Conservation (phyloP, 2,113 vertebrate genomes). For the Chlorocebus sabaeus region DNA sequence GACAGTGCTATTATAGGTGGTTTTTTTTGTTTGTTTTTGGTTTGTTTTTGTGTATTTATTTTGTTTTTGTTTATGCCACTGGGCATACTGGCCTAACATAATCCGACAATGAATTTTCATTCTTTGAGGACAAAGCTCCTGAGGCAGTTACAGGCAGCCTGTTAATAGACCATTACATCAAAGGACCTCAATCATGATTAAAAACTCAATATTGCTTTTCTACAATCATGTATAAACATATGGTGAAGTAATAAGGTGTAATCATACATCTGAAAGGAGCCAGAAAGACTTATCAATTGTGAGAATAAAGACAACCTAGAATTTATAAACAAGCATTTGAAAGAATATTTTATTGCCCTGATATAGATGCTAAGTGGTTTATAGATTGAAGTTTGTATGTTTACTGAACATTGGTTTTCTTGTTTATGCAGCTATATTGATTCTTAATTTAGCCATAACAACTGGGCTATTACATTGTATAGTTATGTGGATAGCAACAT, state of each 20-base stretch:
- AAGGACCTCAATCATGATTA: not conserved
- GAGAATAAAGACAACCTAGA: not conserved
- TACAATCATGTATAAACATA: not conserved
- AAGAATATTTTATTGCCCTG: conserved; percentile 33
- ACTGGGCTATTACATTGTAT: not conserved
- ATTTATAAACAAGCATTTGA: not conserved
- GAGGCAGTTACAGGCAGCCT: not conserved
- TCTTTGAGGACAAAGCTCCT: not conserved
- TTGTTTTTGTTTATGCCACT: not conserved
- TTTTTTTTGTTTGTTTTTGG: not conserved
- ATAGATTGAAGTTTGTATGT: not conserved
- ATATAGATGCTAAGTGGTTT: not conserved
- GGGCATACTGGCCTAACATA: not conserved
- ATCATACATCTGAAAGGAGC: not conserved
- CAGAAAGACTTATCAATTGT: not conserved
- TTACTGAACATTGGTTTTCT: not conserved
- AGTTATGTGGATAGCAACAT: not conserved
- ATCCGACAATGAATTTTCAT: not conserved
- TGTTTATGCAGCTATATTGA: not conserved
- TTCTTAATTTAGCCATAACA: not conserved
- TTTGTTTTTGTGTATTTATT: not conserved
- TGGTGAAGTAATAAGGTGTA: not conserved
- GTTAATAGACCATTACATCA: not conserved
- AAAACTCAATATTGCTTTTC: not conserved
- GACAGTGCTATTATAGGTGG: not conserved